These are phyloP conservation scores for Scalopus aquaticus DNA, from an alignment of 2,113 vertebrate species.

Conservation along the genomic window DNA sequence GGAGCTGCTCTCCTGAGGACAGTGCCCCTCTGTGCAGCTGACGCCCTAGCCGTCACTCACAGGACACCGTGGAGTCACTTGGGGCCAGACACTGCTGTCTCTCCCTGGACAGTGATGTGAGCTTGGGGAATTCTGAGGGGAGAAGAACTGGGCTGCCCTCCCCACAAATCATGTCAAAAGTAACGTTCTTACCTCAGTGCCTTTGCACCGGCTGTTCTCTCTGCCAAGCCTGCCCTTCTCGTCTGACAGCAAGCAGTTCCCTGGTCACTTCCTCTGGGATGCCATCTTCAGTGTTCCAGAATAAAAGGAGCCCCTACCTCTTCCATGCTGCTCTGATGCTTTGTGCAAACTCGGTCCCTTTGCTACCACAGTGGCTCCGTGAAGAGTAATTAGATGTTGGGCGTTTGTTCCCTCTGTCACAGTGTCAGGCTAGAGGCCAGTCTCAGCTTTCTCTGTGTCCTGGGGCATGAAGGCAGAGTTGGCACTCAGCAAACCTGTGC, in stretches of 20 bases:
- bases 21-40: background rate
- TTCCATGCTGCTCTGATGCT: too few relatives aligned
- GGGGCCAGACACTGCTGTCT: background rate
- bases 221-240: background rate
- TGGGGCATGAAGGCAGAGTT: background rate
- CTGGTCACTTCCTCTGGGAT: background rate
- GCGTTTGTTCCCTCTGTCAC: background rate
- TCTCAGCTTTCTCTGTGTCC: background rate
- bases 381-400: background rate
- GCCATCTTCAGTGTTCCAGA: background rate
- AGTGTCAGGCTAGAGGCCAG: background rate
- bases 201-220: background rate
- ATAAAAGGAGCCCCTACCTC: background rate
- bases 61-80: background rate
- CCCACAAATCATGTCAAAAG: background rate
- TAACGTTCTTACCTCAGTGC: background rate
- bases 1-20: background rate
- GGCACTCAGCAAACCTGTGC: background rate
- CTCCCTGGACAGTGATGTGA: too few relatives aligned
- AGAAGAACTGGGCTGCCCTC: background rate
- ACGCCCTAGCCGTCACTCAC: background rate
- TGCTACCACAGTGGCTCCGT: background rate
- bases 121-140: background rate
- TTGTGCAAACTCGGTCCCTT: background rate
- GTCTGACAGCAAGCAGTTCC: background rate